These are phyloP conservation scores for Gasteruption jaculator DNA, from an alignment of 2,888 invertebrate species.

Conservation along the genomic window DNA sequence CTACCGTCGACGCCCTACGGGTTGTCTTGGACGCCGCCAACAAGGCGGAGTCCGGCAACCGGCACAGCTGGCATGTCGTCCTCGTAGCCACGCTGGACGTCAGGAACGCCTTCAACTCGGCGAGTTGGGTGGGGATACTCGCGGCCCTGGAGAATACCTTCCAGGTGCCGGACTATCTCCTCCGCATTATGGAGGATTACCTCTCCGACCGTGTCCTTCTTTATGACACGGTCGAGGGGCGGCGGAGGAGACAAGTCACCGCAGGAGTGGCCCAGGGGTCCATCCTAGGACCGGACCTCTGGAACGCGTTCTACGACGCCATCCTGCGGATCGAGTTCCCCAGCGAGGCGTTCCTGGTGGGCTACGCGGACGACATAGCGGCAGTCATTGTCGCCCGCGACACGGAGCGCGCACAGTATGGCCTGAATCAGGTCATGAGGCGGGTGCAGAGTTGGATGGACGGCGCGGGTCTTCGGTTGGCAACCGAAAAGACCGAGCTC, in stretches of 20 bases:
- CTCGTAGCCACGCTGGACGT: slow-evolving; percentile 22
- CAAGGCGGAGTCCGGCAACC: slow-evolving; percentile 10
- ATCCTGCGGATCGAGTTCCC: no score
- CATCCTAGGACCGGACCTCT: slow-evolving; percentile 13
- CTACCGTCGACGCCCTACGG: slow-evolving; percentile 21
- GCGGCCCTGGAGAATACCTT: slow-evolving; percentile 20
- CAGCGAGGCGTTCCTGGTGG: no score
- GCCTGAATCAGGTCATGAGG: no score
- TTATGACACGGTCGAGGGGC: slow-evolving; percentile 15
- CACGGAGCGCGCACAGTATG: no score
- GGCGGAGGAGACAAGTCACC: not conserved
- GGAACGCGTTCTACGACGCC: slow-evolving; percentile 5
- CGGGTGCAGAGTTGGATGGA: no score
- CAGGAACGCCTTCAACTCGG: slow-evolving; percentile 21
- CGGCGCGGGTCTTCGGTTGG: no score
- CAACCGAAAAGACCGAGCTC: no score
- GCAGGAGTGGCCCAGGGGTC: slow-evolving; percentile 11
- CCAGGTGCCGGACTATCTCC: slow-evolving; percentile 21
- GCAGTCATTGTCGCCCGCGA: no score
- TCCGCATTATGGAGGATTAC: slow-evolving; percentile 19
- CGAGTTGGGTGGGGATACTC: slow-evolving; percentile 20
- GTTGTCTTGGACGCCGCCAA: slow-evolving; percentile 17
- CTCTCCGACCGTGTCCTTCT: slow-evolving; percentile 15
- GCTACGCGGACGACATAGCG: no score
- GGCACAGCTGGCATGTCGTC: slow-evolving; percentile 16